These are phyloP conservation scores for Drosophila neocordata DNA, from an alignment of 1,140 invertebrate genomes.

Conservation along the genomic window DNA sequence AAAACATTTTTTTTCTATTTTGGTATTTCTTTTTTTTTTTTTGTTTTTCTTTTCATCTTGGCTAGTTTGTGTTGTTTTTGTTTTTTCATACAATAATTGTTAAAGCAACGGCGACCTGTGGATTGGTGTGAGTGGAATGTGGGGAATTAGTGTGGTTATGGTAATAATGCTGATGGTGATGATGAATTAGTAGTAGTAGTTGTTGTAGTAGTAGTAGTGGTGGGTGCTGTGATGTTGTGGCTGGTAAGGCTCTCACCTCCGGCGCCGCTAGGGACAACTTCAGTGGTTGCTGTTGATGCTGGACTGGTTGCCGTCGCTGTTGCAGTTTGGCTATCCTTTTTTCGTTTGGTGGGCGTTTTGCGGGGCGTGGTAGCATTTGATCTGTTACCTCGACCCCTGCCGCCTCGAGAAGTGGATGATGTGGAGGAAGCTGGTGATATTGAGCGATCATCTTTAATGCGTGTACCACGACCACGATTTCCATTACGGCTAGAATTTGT, in stretches of 20 bases:
- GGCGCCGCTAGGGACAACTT: slow-evolving; percentile 29
- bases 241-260: slow-evolving; percentile 66
- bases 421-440: slow-evolving; percentile 77
- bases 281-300: slow-evolving; percentile 5
- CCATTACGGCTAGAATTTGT: slow-evolving; percentile 58
- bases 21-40: slow-evolving; percentile 40
- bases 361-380: slow-evolving; percentile 53
- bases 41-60: slow-evolving; percentile 20
- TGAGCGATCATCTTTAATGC: slow-evolving; percentile 75
- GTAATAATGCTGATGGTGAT: slow-evolving; percentile 12
- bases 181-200: slow-evolving; percentile 30
- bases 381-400: slow-evolving; percentile 40
- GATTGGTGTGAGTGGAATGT: slow-evolving; percentile 11
- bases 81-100: slow-evolving; percentile 19
- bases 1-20: slow-evolving; percentile 74
- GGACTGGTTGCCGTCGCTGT: slow-evolving; percentile 14
- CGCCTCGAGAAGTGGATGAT: slow-evolving; percentile 64
- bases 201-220: slow-evolving; percentile 30
- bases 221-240: slow-evolving; percentile 44
- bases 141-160: slow-evolving; percentile 15
- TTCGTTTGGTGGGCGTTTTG: slow-evolving; percentile 69
- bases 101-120: slow-evolving; percentile 5
- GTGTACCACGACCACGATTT: slow-evolving; percentile 68
- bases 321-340: slow-evolving; percentile 55
- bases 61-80: slow-evolving; percentile 21